Base-by-base conservation (phyloP, 1,140 invertebrate species). In the Sarcophaga bullata region DNA sequence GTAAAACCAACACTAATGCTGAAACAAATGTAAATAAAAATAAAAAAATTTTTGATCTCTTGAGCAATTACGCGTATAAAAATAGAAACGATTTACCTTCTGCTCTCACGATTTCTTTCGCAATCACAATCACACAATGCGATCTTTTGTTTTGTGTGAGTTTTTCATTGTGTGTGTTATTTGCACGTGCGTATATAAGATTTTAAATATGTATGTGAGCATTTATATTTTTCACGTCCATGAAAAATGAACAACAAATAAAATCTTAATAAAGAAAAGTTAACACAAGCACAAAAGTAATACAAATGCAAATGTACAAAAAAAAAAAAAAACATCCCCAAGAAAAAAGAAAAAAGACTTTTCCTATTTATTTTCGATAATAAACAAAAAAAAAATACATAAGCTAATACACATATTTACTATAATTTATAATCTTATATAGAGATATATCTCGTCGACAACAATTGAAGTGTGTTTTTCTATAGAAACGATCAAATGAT, bases 21-120 rank as follows among this genome's bases (percentile, higher is more conserved):
- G n/a, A 58, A 58, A 13, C n/a, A 15, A 58, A 15, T 58, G 52
- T 11, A 58, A n/a, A n/a, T n/a, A n/a, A n/a, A n/a, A n/a, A n/a
- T n/a, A n/a, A n/a, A n/a, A 6, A 15, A 0, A 7, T 58, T 11
- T n/a, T 62, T 6, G 54, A 13, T 62, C 13, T n/a, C 62, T 68
- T 68, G 17, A 68, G 62, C 62, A 68, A 68, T 68, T 17, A 19
- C 62, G 62, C 62, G 62, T 68, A 68, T 68, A 68, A 68, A 68
- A 68, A 68, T 68, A 68, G 62, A 25, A 68, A 68, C 6, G 19
- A 68, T 68, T 68, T 68, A 68, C 62, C 62, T 68, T 68, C 17
- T 68, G n/a, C 19, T 25, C 19, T 19, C 62, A 68, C 19, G 17
- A n/a, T 58, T 37, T 58, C 54, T 58, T n/a, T 58, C 13, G 15